A percentile compares a stretch with the other conserved stretches of the same genome.
Conservation (phyloP, 2,888 invertebrate genomes). For the Microctonus aethiopoides region DNA sequence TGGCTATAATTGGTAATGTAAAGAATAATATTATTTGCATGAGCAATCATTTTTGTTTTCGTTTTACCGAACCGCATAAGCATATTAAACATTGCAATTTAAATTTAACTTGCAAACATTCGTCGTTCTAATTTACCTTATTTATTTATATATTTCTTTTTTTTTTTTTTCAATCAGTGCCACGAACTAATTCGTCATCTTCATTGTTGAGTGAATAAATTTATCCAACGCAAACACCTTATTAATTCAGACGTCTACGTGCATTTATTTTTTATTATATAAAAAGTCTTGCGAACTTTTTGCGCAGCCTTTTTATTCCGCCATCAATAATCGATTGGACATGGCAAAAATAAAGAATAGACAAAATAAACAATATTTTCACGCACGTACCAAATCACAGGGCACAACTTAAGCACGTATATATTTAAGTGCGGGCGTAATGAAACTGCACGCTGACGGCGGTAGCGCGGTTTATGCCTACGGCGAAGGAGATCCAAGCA, state of each 20-base stretch:
- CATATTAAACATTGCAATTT: neutral
- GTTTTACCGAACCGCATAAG: no score
- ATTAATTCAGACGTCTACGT: neutral
- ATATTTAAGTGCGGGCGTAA: constrained; percentile 59
- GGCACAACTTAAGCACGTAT: constrained; percentile 55
- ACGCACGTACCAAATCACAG: constrained; percentile 37
- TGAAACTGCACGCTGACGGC: constrained; percentile 58
- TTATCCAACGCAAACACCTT: neutral
- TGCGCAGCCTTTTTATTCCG: neutral
- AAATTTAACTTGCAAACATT: neutral
- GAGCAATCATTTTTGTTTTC: neutral
- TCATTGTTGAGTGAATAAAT: neutral
- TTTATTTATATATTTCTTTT: neutral
- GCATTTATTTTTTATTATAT: no score
- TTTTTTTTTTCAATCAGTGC: no score
- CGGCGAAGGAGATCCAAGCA: neutral
- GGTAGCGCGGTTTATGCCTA: constrained; percentile 46
- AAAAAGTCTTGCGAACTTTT: no score
- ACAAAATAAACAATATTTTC: constrained; percentile 10
- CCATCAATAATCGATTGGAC: no score
- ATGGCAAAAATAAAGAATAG: neutral
- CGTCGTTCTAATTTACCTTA: neutral
- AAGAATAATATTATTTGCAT: neutral
- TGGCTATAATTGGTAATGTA: neutral
- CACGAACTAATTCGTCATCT: neutral